phyloP scores from a whole-genome alignment of 2,797 vertebrate genomes.

The Philypnodon macrostomus region DNA sequence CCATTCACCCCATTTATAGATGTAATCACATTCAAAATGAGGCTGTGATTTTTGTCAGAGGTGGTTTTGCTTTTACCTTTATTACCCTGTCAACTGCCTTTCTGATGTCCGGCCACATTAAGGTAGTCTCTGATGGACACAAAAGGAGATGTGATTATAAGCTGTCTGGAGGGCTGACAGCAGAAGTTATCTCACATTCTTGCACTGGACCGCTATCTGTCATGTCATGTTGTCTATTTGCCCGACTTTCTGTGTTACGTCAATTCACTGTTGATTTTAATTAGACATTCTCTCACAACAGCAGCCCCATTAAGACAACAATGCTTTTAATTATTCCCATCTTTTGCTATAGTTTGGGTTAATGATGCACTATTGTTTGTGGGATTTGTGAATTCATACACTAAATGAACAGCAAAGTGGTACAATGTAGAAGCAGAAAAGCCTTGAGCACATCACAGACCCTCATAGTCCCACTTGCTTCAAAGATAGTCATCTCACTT shows the following conservation, averaged over 20 bases:
- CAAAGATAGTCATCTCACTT: slow-evolving; percentile 53
- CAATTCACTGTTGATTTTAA: not conserved
- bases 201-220: not conserved
- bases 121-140: slow-evolving; percentile 27
- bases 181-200: slow-evolving; percentile 6
- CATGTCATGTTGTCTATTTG: too few relatives aligned
- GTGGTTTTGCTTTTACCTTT: not conserved
- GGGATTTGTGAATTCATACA: slow-evolving; percentile 3
- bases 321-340: slow-evolving; percentile 16
- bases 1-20: not conserved
- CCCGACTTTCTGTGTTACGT: too few relatives aligned
- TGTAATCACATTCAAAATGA: not conserved
- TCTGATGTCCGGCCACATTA: slow-evolving; percentile 25
- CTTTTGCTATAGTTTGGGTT: slow-evolving; percentile 14
- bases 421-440: slow-evolving; percentile 30
- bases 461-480: slow-evolving; percentile 21
- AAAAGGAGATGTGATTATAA: slow-evolving; percentile 37
- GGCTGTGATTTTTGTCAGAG: not conserved
- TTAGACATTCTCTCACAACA: slow-evolving; percentile 10
- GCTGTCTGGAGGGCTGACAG: too few relatives aligned
- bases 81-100: slow-evolving; percentile 20
- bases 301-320: slow-evolving; percentile 8
- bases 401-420: slow-evolving; percentile 36
- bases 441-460: slow-evolving; percentile 32
- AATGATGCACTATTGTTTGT: slow-evolving; percentile 25